Evolutionary conservation across 1,140 invertebrate species (phyloP), one percentile per base, ranked within the genome.

Genomic region (Drosophila repletoides): DNA sequence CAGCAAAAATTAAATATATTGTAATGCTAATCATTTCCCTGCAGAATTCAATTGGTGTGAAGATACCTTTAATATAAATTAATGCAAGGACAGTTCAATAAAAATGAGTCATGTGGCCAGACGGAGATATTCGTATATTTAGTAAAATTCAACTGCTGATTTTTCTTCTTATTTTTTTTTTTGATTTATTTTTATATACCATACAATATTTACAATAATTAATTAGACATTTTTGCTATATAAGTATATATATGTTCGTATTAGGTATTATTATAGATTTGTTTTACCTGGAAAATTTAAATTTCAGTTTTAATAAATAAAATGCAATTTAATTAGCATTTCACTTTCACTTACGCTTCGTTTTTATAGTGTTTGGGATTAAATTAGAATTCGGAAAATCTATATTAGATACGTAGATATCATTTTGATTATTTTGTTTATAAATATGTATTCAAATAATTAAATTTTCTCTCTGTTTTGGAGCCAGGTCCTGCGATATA

Each of bases 141-240:
- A n/a, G n/a, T n/a, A n/a, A n/a, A 12, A 24, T 38, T 10, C 22
- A 17, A 31, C 51, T n/a, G 19, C 21, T 26, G 5, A 2, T 28
- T 5, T 29, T 40, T 2, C 15, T 29, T 43, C 3, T 41, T 45
- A 71, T 61, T 56, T 48, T 72, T 59, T 72, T 48, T 63, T n/a
- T n/a, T n/a, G n/a, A 56, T 63, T 68, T 48, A 43, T 60, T 19
- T 63, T 55, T 74, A 40, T 40, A 64, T 64, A 72, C 34, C 75
- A 64, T 79, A 73, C 74, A 70, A 43, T 79, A 79, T 83, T 77
- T 83, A 83, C 79, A 83, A 77, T 83, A 83, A 59, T 71, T 61
- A 73, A 46, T 63, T 69, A 64, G 58, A 63, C 51, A 69, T 58
- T 74, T 69, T 69, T 71, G 77, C 59, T 74, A 74, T 51, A 53